Conservation (phyloP, 2,113 vertebrate genomes). For the Apteryx mantelli region DNA sequence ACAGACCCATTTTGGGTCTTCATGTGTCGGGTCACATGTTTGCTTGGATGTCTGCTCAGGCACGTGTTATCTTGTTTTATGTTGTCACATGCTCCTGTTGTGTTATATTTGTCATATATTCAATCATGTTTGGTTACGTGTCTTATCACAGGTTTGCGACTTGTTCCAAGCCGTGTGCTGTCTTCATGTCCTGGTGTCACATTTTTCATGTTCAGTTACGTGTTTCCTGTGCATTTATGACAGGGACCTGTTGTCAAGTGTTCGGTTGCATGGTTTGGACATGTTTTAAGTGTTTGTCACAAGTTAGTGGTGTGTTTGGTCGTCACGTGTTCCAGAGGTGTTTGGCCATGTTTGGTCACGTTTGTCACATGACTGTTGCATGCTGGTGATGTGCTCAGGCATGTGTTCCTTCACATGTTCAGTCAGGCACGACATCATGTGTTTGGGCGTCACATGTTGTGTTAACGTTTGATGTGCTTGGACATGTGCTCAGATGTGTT, state of each 20-base stretch:
- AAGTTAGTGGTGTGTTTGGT: not conserved
- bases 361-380: not conserved
- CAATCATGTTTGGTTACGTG: not conserved
- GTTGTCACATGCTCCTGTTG: not conserved
- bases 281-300: not conserved
- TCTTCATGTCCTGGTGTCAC: not conserved
- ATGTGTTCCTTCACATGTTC: not conserved
- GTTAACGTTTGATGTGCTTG: not conserved
- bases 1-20: not conserved
- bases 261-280: not conserved
- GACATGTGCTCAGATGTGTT: not conserved
- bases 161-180: not conserved
- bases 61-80: not conserved
- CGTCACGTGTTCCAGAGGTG: not conserved
- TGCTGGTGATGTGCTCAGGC: not conserved
- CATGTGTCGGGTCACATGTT: not conserved
- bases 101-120: not conserved
- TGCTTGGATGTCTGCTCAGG: rapidly evolving
- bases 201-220: not conserved
- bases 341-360: not conserved
- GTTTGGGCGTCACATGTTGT: not conserved
- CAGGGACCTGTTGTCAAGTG: not conserved
- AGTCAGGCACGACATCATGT: not conserved
- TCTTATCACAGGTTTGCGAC: not conserved
- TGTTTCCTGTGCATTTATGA: not conserved